These are phyloP conservation scores for Sebastes vulpes DNA, from an alignment of 2,797 vertebrate genomes.

Conservation along the genomic window DNA sequence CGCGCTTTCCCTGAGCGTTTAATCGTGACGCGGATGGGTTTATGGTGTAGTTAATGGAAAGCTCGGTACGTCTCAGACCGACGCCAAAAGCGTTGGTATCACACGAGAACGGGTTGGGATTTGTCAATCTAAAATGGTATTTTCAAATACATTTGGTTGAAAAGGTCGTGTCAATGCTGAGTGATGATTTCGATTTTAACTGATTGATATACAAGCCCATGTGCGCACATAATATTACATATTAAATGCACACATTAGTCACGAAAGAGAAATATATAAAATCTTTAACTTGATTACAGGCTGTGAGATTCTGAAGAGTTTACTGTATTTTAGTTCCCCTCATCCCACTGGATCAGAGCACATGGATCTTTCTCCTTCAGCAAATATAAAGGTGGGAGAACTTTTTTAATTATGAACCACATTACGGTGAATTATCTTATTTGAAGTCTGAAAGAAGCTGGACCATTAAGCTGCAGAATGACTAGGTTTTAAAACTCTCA, in stretches of 20 bases:
- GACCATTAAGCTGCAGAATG: conserved; percentile 60
- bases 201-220: background rate
- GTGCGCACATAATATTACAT: background rate
- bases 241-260: background rate
- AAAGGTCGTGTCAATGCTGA: background rate
- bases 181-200: background rate
- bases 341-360: background rate
- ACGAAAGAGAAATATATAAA: background rate
- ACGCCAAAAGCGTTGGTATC: no score
- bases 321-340: background rate
- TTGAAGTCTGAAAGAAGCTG: conserved; percentile 27
- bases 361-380: background rate
- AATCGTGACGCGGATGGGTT: no score
- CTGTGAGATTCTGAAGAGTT: background rate
- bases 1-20: no score
- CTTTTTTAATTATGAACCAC: conserved; percentile 40
- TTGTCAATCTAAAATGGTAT: background rate
- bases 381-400: conserved; percentile 30
- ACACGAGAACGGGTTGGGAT: no score
- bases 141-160: background rate
- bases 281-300: background rate
- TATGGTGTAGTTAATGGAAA: no score
- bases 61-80: no score
- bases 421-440: conserved; percentile 52
- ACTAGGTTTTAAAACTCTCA: conserved; percentile 52